Base-by-base conservation (phyloP, 2,797 vertebrate species). In the Corythornis leucogaster region DNA sequence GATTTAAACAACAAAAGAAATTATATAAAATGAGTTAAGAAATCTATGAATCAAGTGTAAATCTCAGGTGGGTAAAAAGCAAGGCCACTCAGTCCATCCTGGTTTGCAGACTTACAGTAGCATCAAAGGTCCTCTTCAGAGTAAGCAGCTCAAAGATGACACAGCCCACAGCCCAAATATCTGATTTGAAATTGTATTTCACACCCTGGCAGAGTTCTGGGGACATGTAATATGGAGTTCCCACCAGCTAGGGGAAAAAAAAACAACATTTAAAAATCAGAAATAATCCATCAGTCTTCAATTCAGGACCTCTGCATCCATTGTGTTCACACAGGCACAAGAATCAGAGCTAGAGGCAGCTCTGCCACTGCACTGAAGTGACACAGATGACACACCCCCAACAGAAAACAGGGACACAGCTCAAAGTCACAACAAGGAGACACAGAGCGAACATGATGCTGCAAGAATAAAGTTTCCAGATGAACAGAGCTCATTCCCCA, bases 171-270 rank as follows among this genome's bases (percentile, higher is more conserved):
- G 99, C 99, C 99, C 99, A 99, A 96, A 99, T 99, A 96, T 99
- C 99, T 8, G 99, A 99, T 96, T 99, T 99, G 95, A 99, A 99
- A 97, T 99, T 99, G 97, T 99, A 99, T 95, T 99, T 99, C 45
- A 99, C 96, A 83, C 99, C 99, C 94, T 99, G 99, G 94, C 99
- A 99, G 76, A 99, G 98, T 94, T 99, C 99, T 61, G 99, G 99
- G 71, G 99, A 99, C 99, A 99, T 99, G 97, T 99, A 99, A 96
- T 99, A 99, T 0, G 99, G 99, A 22, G 99, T 99, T 95, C 99
- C 99, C 40, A 99, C 99, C 97, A 99, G 99, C 99, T 99, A 93
- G 89, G 70, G n/a, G 92, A 96, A 96, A 57, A 93, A 96, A 96
- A 96, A 95, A 95, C 8, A 91, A 82, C 63, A 93, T 62, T 80